phyloP scores from a whole-genome alignment of 1,140 invertebrate species.

The Hormaphis cornu region DNA sequence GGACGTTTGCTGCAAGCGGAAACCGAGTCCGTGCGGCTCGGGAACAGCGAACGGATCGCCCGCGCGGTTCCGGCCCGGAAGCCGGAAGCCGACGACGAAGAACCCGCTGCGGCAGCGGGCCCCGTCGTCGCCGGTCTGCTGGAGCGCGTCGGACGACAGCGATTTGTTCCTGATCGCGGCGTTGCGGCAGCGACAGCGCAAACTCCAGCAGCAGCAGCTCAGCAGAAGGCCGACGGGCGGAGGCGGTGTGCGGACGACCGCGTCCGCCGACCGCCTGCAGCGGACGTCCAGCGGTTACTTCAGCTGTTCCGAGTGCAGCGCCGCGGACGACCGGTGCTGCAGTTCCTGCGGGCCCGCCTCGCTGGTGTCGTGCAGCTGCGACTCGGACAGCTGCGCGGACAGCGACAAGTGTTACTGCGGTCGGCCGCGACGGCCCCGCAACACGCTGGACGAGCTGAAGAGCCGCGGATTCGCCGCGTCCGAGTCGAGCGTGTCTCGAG shows the following conservation, averaged over 20 bases:
- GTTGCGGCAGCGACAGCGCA: conserved; percentile 35
- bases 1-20: background rate
- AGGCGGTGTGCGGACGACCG: conserved; percentile 16
- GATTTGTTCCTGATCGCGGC: conserved; percentile 47
- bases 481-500: conserved; percentile 44
- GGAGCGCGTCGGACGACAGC: conserved; percentile 57
- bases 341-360: conserved; percentile 62
- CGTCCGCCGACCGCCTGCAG: conserved; percentile 5
- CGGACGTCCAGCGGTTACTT: conserved; percentile 53
- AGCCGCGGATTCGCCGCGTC: conserved; percentile 48
- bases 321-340: conserved; percentile 72
- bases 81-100: background rate
- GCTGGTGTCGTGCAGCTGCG: conserved; percentile 26
- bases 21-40: conserved; percentile 37
- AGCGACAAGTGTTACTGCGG: conserved; percentile 37
- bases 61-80: background rate
- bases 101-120: background rate
- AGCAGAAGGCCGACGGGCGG: background rate
- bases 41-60: background rate
- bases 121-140: conserved; percentile 34
- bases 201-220: background rate
- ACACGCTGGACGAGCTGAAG: conserved; percentile 45
- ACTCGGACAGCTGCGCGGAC: conserved; percentile 8
- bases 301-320: conserved; percentile 74
- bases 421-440: background rate